Base-by-base conservation (phyloP, 2,113 vertebrate species). In the Aphyosemion australe region DNA sequence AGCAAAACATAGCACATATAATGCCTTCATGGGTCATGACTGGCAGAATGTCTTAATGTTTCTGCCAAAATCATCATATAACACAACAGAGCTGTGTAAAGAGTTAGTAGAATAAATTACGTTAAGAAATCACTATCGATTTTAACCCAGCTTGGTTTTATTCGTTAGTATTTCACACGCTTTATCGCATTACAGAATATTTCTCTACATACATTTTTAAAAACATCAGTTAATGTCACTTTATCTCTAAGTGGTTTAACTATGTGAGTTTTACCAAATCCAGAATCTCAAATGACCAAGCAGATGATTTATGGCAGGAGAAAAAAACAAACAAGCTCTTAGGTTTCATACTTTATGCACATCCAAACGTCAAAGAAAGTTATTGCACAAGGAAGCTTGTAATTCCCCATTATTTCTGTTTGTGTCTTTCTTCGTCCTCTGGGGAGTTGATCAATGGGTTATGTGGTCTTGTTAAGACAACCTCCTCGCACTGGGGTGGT, bases 401-500 rank as follows among this genome's bases (percentile, higher is more conserved):
- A 57, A 58, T 37, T 50, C 42, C 56, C 52, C 37, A 3, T 41
- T 16, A 61, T 68, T 50, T 55, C 9, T 61, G 43, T 61, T 37
- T 51, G 15, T 15, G 67, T 57, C 56, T 61, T 31, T 72, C 18
- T 56, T 84, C 34, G 51, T 61, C 60, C 72, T 48, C 18, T 56
- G 18, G 42, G 61, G 41, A 73, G 76, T 73, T 69, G 72, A 78
- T 75, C 79, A 83, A 63, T 60, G 52, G 74, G 55, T 45, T 50
- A 55, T 72, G 68, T 32, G 37, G 56, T 75, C 74, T 72, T 75
- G 66, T 85, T 87, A 80, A 82, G 54, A 41, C 49, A 69, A 58
- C 49, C 72, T 62, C 77, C 74, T 74, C 62, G 50, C 20, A 63
- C 69, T 61, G 48, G 69, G 57, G 51, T 51, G 62, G 59, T 1